phyloP scores from a whole-genome alignment of 2,888 invertebrate species.

The Diloba caeruleocephala region DNA sequence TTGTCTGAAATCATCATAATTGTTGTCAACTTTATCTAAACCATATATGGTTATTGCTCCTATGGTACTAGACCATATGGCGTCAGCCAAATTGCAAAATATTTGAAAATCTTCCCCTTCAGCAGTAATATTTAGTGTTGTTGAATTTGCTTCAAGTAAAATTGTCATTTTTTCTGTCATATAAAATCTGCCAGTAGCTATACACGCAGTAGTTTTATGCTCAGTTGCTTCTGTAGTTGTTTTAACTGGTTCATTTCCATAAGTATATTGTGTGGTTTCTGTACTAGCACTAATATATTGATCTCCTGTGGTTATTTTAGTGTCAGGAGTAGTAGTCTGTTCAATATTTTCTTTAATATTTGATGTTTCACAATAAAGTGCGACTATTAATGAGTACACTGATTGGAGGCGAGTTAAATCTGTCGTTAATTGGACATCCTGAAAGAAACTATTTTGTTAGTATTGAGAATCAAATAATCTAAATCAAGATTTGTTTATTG shows the following conservation, averaged over 20 bases:
- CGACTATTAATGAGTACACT: constrained; percentile 69
- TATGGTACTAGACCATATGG: constrained; percentile 63
- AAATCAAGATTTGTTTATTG: no score
- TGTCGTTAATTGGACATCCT: constrained; percentile 70
- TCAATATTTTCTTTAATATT: constrained; percentile 37
- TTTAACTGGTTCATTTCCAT: constrained; percentile 15
- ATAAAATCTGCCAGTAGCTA: constrained; percentile 71
- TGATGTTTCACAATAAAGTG: constrained; percentile 66
- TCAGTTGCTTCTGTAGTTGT: constrained; percentile 15
- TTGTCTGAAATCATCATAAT: constrained; percentile 74
- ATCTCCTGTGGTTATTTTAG: constrained; percentile 1
- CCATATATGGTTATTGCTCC: constrained; percentile 74
- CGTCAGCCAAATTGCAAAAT: constrained; percentile 60
- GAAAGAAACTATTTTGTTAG: constrained; percentile 48
- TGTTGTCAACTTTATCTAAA: constrained; percentile 72
- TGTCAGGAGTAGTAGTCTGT: constrained; percentile 7
- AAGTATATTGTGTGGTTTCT: neutral
- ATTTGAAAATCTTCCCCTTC: constrained; percentile 62
- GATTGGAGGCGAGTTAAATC: constrained; percentile 71
- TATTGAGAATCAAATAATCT: no score
- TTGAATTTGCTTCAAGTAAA: constrained; percentile 64
- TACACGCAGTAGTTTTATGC: constrained; percentile 37
- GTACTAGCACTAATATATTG: neutral
- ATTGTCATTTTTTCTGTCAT: constrained; percentile 66
- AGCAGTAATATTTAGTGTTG: constrained; percentile 62